Percentiles rank a stretch among this genome's conserved stretches.
Conservation (phyloP, 92 coral and sea anemone species). For the Chrysogorgia sp. region DNA sequence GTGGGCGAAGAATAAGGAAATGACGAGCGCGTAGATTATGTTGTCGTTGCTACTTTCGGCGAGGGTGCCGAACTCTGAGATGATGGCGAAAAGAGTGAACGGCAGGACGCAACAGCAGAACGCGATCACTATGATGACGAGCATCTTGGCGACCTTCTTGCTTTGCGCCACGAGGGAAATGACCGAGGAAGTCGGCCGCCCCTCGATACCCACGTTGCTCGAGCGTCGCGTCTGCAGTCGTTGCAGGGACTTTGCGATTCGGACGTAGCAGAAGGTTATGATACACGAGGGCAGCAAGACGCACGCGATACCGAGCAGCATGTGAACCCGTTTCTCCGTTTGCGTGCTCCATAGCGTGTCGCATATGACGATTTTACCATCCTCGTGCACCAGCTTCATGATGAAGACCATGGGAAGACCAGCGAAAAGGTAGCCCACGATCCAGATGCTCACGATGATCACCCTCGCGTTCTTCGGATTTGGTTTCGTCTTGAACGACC, state of each 20-base stretch:
- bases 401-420: conserved; percentile 63
- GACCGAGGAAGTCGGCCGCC: conserved; percentile 64
- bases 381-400: conserved; percentile 40
- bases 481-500: conserved; percentile 85
- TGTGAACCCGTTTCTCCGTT: conserved; percentile 49
- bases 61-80: conserved; percentile 68
- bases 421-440: conserved; percentile 66
- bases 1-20: conserved; percentile 82
- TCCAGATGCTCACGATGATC: conserved; percentile 80
- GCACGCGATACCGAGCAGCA: conserved; percentile 46
- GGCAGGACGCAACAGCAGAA: conserved; percentile 87
- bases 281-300: conserved; percentile 58
- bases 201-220: conserved; percentile 37
- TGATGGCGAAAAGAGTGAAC: conserved; percentile 65
- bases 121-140: conserved; percentile 83
- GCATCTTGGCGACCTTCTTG: conserved; percentile 90
- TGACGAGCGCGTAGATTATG: conserved; percentile 71
- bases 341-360: conserved; percentile 54
- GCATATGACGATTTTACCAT: conserved; percentile 52
- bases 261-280: conserved; percentile 58
- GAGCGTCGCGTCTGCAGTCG: conserved; percentile 45
- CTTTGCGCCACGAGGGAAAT: conserved; percentile 82
- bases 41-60: conserved; percentile 45
- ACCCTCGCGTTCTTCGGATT: conserved; percentile 78
- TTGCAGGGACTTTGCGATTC: conserved; percentile 65